Evolutionary conservation across 2,113 vertebrate species (phyloP).

Genomic region (Podiceps cristatus): DNA sequence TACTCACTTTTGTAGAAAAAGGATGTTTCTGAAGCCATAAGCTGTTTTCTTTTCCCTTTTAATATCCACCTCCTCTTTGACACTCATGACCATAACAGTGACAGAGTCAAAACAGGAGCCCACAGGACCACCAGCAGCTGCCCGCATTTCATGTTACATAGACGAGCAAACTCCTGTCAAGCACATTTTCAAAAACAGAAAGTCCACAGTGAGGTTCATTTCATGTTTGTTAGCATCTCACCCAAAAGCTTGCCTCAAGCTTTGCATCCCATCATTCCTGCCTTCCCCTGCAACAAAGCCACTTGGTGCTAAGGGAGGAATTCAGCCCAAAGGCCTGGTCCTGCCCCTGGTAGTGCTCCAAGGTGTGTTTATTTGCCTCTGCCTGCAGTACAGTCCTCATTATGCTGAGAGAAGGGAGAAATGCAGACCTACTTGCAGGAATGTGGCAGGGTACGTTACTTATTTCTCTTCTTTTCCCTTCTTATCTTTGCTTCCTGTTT

Average conservation of each 20-base stretch:
- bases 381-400: rapidly evolving
- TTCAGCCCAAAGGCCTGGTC: background rate
- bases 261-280: background rate
- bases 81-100: background rate
- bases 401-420: background rate
- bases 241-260: background rate
- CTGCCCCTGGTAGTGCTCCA: background rate
- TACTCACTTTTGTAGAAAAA: background rate
- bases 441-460: background rate
- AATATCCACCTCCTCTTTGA: background rate
- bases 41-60: background rate
- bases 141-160: background rate
- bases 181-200: background rate
- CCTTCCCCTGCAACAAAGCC: background rate
- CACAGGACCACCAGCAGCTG: background rate
- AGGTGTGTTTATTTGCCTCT: background rate
- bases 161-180: background rate
- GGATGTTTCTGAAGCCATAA: background rate
- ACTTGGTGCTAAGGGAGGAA: background rate
- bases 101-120: background rate
- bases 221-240: background rate
- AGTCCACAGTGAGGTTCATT: background rate
- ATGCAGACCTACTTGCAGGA: background rate
- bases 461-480: background rate
- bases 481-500: background rate